Evolutionary conservation across 2,113 vertebrate genomes (phyloP).

Genomic region (Nanger granti): DNA sequence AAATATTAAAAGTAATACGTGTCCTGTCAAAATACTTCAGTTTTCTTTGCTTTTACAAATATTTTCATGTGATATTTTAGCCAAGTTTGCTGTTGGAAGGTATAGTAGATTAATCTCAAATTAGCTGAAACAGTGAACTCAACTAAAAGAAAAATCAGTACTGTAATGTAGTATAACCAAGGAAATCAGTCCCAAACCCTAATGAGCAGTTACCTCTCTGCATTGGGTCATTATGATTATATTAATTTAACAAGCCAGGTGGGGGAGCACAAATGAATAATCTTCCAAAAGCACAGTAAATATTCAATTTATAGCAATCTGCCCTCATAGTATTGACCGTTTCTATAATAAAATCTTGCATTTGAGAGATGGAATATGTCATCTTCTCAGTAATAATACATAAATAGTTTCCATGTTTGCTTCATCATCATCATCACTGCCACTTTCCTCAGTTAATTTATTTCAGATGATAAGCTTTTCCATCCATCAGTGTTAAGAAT

Average conservation of each 20-base stretch:
- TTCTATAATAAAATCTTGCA: background rate
- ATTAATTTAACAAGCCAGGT: background rate
- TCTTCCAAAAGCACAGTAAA: background rate
- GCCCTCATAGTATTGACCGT: background rate
- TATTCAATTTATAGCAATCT: background rate
- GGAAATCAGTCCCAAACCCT: background rate
- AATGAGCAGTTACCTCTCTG: background rate
- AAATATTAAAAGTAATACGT: slow-evolving; percentile 34
- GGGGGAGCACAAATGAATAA: background rate
- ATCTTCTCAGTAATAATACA: background rate
- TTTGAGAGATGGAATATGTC: background rate
- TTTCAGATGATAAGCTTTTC: slow-evolving; percentile 3
- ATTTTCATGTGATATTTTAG: slow-evolving; percentile 7
- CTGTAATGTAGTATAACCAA: background rate
- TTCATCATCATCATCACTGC: background rate
- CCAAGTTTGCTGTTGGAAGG: background rate
- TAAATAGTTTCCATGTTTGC: background rate
- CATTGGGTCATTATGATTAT: background rate
- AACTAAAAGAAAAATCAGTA: background rate
- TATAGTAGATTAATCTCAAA: slow-evolving; percentile 48
- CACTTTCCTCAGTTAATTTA: background rate
- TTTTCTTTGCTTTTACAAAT: slow-evolving; percentile 39
- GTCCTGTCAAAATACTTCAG: slow-evolving; percentile 28
- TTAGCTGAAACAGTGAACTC: slow-evolving; percentile 5
- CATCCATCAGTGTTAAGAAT: background rate